Evolutionary conservation across 2,888 invertebrate genomes (phyloP).

Genomic region (Fragum sueziense): DNA sequence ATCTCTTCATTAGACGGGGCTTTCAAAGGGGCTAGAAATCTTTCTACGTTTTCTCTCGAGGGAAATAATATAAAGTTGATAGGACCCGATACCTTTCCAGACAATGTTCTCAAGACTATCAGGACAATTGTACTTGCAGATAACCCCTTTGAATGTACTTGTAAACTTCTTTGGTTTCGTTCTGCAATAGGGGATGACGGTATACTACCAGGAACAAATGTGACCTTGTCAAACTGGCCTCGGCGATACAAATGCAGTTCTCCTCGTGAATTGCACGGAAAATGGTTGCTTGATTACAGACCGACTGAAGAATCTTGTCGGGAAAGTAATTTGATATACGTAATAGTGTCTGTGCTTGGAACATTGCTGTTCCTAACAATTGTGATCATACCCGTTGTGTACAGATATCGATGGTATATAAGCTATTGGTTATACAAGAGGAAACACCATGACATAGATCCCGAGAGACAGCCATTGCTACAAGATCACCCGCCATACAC

Average conservation of each 20-base stretch:
- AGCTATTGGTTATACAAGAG: slow-evolving; percentile 25
- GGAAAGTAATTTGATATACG: background rate
- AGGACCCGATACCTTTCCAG: background rate
- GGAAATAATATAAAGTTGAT: slow-evolving; percentile 20
- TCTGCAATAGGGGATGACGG: slow-evolving; percentile 23
- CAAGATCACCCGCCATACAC: slow-evolving; percentile 10
- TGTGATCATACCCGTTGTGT: background rate
- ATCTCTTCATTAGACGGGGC: background rate
- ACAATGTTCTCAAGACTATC: slow-evolving; percentile 3
- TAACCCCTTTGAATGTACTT: slow-evolving; percentile 51
- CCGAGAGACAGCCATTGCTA: slow-evolving; percentile 22
- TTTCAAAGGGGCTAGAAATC: background rate
- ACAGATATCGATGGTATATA: slow-evolving; percentile 39
- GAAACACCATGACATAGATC: background rate
- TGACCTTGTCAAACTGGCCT: slow-evolving; percentile 28
- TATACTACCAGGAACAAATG: slow-evolving; percentile 9
- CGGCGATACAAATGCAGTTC: slow-evolving; percentile 16
- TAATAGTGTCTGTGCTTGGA: background rate
- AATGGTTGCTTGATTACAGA: slow-evolving; percentile 8
- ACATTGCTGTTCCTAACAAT: background rate
- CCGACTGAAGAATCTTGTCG: slow-evolving; percentile 28
- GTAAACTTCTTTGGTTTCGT: slow-evolving; percentile 50
- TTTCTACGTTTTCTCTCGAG: background rate
- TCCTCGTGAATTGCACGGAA: background rate
- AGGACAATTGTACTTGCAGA: slow-evolving; percentile 16